Evolutionary conservation across 2,113 vertebrate genomes (phyloP), one percentile per base, ranked within the genome.

Genomic region (Hassar affinis): DNA sequence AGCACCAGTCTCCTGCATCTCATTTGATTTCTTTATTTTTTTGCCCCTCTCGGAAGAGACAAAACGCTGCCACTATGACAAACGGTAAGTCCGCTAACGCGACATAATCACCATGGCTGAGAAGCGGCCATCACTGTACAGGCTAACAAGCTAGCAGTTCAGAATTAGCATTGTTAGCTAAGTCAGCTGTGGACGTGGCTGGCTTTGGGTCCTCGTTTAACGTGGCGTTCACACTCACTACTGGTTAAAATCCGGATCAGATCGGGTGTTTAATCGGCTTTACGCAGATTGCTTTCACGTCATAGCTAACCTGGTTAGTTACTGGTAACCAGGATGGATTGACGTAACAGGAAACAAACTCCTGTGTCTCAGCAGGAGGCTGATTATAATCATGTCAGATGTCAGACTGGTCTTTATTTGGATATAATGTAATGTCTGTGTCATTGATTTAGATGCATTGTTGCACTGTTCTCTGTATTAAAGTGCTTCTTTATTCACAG

Each of bases 41-140:
- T 51, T 52, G 51, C 2, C 14, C 38, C 38, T 64, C 17, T 35
- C 47, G 61, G 66, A 84, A 76, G 80, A 78, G 68, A 88, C 66
- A 84, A 38, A 87, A 89, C 47, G 42, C 84, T 80, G 90, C 87
- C 69, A 93, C 82, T 17, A 94, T 94, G 94, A 94, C 93, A 80
- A 94, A 94, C 85, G 93, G 93, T 94, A 90, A 57, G 93, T 89
- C 22, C 9, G 1, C 27, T 33, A 47, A 33, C 72, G 20, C 18
- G 4, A 78, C 33, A 25, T 11, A 0, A 61, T 61, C 38, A n/a
- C n/a, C 18, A 59, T 38, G 25, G 7, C 38, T 42, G n/a, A n/a
- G n/a, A n/a, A 78, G 6, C 12, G 2, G 74, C 49, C 47, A 27
- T 20, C 27, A 12, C 38, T 42, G 3, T 0, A 49, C 6, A 9